A percentile compares a stretch with the other conserved stretches of the same genome.
phyloP scores from a whole-genome alignment of 2,113 vertebrate species.

The Labeo catla region DNA sequence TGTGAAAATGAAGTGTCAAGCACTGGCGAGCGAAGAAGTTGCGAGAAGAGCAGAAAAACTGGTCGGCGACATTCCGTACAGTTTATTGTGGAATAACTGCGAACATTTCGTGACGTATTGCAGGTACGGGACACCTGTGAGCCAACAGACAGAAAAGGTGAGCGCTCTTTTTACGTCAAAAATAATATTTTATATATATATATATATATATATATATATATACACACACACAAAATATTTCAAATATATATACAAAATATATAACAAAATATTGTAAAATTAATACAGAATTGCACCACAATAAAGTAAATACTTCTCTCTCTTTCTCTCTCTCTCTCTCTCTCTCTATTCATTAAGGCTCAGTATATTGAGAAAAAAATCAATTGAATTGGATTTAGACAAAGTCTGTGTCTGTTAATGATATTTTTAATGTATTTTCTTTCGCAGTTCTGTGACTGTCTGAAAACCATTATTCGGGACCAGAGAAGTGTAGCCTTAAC shows the following conservation, averaged over 20 bases:
- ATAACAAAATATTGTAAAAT: not conserved
- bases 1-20: slow-evolving; percentile 63
- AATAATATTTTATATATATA: too few species aligned
- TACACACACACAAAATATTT: too few species aligned
- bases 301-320: not conserved
- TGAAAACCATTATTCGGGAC: slow-evolving; percentile 92
- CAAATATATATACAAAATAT: too few species aligned
- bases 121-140: slow-evolving; percentile 83
- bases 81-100: slow-evolving; percentile 95
- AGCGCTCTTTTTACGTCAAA: not conserved
- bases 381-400: not conserved
- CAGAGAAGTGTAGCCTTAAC: slow-evolving; percentile 86
- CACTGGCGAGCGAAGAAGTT: slow-evolving; percentile 80
- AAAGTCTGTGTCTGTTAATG: not conserved
- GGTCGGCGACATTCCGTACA: slow-evolving; percentile 83
- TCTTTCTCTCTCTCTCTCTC: too few species aligned
- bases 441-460: slow-evolving; percentile 84
- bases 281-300: not conserved
- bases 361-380: not conserved
- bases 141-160: slow-evolving; percentile 90
- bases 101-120: slow-evolving; percentile 94
- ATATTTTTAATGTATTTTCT: slow-evolving; percentile 5
- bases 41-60: slow-evolving; percentile 84
- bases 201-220: too few species aligned
- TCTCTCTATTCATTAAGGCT: not conserved